Percentiles rank a stretch among this genome's conserved stretches.
These are phyloP conservation scores for Cyphomyrmex costatus DNA, from an alignment of 1,140 invertebrate genomes.

Conservation along the genomic window DNA sequence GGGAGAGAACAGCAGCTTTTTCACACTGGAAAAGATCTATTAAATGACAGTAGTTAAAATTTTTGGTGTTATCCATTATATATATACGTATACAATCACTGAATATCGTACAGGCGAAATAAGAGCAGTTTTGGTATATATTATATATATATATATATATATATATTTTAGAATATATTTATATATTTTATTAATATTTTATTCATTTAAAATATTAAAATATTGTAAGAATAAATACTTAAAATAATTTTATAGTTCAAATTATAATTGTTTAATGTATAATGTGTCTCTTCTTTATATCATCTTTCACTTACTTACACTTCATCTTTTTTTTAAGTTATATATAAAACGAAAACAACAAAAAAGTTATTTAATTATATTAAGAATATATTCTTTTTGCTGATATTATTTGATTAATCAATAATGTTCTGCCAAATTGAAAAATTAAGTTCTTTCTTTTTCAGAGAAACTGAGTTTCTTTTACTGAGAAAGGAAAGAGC, in stretches of 20 bases:
- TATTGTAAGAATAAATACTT: conserved; percentile 1
- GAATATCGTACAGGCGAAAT: not conserved
- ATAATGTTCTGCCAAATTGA: too few species aligned
- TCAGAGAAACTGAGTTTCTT: too few species aligned
- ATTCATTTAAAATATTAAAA: conserved; percentile 10
- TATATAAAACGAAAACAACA: too few species aligned
- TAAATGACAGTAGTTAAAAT: conserved; percentile 35
- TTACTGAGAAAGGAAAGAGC: too few species aligned
- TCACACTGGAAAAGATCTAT: conserved; percentile 15
- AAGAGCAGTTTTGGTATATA: not conserved
- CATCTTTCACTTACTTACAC: too few species aligned
- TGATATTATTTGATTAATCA: too few species aligned
- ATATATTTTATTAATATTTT: too few species aligned
- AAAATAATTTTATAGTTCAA: not conserved
- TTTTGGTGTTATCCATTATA: not conserved
- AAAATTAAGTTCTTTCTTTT: too few species aligned
- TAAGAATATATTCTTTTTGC: too few species aligned
- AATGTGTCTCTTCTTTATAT: not conserved
- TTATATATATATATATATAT: not conserved
- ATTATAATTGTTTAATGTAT: not conserved
- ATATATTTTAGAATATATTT: not conserved
- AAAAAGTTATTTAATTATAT: too few species aligned
- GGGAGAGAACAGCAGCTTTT: not conserved
- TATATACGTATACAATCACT: too few species aligned
- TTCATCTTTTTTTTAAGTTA: too few species aligned